Conservation (phyloP, 35 echinoderm and acorn worm species). For the Nesometra sesokonis region DNA sequence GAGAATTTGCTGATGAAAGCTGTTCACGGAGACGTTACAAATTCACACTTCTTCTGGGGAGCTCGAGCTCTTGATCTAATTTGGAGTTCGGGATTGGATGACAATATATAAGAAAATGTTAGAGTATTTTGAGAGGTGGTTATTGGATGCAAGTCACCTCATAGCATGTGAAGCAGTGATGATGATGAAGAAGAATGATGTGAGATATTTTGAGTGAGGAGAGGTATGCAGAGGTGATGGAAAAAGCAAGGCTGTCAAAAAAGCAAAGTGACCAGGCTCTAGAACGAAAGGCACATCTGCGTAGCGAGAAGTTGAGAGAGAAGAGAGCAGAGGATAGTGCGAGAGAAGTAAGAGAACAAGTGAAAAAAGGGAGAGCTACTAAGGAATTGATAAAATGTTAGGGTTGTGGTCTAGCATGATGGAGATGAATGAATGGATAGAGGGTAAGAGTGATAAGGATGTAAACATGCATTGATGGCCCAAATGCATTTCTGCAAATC, state of each 20-base stretch:
- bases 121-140: constrained; percentile 14
- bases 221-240: not conserved
- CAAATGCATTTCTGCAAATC: constrained; percentile 8
- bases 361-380: not conserved
- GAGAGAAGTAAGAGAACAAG: not conserved
- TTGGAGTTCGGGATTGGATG: constrained; percentile 21
- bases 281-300: not conserved
- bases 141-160: constrained; percentile 14
- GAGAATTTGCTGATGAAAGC: constrained; percentile 36
- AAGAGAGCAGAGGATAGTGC: constrained; percentile 14
- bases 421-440: constrained; percentile 7
- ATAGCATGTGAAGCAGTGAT: constrained; percentile 42
- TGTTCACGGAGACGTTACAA: constrained; percentile 27
- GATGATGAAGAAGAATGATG: constrained; percentile 48
- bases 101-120: constrained; percentile 21
- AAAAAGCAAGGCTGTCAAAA: not conserved
- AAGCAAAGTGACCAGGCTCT: not conserved
- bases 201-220: not conserved
- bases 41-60: constrained; percentile 15
- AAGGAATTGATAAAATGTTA: constrained; percentile 19
- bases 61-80: constrained; percentile 20
- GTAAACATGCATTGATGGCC: not conserved
- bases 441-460: not conserved
- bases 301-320: constrained; percentile 14
- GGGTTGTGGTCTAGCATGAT: constrained; percentile 4